These are phyloP conservation scores for Ranitomeya imitator DNA, from an alignment of 2,113 vertebrate species.

Conservation along the genomic window DNA sequence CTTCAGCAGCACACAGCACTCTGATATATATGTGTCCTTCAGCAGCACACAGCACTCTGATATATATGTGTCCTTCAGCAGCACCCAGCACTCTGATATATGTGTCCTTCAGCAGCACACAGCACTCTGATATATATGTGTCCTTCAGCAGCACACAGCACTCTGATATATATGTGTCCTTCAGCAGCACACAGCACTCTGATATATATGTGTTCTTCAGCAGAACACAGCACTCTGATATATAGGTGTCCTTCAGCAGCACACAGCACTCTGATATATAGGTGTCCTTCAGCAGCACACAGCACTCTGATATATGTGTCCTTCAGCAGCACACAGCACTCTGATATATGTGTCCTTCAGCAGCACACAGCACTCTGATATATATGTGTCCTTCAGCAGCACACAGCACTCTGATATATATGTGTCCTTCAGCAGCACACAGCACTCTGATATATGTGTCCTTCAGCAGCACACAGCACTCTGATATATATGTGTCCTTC, in stretches of 20 bases:
- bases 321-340: neutral
- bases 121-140: neutral
- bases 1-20: neutral
- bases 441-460: neutral
- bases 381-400: constrained; percentile 60
- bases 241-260: too few species aligned
- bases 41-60: neutral
- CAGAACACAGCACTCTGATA: neutral
- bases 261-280: too few species aligned
- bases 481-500: constrained; percentile 41
- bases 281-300: neutral
- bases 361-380: neutral
- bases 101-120: neutral
- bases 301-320: neutral
- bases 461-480: neutral
- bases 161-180: neutral
- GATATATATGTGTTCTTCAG: neutral
- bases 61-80: too few species aligned
- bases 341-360: neutral
- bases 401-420: neutral
- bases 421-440: neutral
- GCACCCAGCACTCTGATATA: too few species aligned
- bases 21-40: neutral
- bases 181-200: neutral
- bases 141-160: neutral